A percentile compares a stretch with the other conserved stretches of the same genome.
Evolutionary conservation across 2,888 invertebrate genomes (phyloP).

Genomic region (Cephalotes varians): DNA sequence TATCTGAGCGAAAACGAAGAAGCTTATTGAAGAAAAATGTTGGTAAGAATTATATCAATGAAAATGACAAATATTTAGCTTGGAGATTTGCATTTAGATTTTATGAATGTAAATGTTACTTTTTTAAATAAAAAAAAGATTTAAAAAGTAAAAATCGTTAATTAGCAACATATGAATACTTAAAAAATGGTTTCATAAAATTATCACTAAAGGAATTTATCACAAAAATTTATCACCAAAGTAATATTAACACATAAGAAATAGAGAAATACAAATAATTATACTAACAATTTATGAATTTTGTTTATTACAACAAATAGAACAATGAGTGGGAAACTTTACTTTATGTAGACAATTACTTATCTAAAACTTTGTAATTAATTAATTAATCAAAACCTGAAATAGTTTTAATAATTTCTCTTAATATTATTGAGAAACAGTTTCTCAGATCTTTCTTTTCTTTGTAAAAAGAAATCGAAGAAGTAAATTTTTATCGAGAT

Average conservation of each 20-base stretch:
- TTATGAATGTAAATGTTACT: background rate
- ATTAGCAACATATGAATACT: background rate
- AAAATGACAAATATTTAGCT: background rate
- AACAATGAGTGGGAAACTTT: background rate
- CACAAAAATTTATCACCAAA: too few species aligned
- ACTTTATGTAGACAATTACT: background rate
- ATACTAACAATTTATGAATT: too few species aligned
- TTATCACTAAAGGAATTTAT: background rate
- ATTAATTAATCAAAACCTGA: background rate
- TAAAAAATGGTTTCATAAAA: background rate
- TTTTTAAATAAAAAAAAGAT: background rate
- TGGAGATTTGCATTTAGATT: background rate
- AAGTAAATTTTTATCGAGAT: background rate
- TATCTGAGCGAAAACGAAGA: constrained; percentile 93
- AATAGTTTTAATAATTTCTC: background rate
- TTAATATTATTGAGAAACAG: background rate
- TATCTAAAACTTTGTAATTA: background rate
- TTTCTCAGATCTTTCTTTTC: background rate
- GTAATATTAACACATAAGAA: too few species aligned
- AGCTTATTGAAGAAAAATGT: constrained; percentile 95
- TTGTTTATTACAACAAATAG: background rate
- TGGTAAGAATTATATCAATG: constrained; percentile 84
- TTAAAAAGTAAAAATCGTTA: background rate
- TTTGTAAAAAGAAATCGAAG: background rate
- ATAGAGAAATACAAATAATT: too few species aligned